A percentile compares a stretch with the other conserved stretches of the same genome.
Evolutionary conservation across 64 coral and sea anemone genomes (phyloP).

Genomic region (Stichodactyla helianthus): DNA sequence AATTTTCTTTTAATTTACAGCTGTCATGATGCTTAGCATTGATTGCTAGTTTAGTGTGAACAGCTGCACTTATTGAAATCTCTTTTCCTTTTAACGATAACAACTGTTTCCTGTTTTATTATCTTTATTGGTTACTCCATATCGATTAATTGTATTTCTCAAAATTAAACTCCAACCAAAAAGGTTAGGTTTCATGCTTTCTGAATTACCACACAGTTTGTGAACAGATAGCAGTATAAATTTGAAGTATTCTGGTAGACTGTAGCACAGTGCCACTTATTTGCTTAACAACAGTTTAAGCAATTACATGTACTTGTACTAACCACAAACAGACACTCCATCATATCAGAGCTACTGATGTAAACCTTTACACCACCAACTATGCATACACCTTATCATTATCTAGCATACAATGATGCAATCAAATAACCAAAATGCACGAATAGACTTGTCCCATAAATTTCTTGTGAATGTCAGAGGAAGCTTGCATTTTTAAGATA

Average conservation of each 20-base stretch:
- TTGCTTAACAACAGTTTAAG: not conserved
- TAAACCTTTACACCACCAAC: not conserved
- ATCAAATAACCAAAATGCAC: not conserved
- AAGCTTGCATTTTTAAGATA: not conserved
- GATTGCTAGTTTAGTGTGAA: not conserved
- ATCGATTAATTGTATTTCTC: not conserved
- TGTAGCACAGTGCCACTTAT: not conserved
- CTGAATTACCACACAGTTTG: not conserved
- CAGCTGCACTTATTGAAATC: not conserved
- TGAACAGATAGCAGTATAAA: not conserved
- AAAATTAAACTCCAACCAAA: not conserved
- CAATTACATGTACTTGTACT: not conserved
- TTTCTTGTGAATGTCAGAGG: not conserved
- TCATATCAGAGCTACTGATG: not conserved
- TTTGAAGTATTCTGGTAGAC: not conserved
- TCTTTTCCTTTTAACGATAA: not conserved
- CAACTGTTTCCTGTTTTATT: not conserved
- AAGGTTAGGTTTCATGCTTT: not conserved
- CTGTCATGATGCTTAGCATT: not conserved
- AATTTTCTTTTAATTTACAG: not conserved
- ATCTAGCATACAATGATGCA: not conserved
- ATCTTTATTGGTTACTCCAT: not conserved
- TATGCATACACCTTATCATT: not conserved
- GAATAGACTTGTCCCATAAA: not conserved
- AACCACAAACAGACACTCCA: not conserved